Evolutionary conservation across 2,113 vertebrate genomes (phyloP).

Genomic region (Myrmophylax atrothorax): DNA sequence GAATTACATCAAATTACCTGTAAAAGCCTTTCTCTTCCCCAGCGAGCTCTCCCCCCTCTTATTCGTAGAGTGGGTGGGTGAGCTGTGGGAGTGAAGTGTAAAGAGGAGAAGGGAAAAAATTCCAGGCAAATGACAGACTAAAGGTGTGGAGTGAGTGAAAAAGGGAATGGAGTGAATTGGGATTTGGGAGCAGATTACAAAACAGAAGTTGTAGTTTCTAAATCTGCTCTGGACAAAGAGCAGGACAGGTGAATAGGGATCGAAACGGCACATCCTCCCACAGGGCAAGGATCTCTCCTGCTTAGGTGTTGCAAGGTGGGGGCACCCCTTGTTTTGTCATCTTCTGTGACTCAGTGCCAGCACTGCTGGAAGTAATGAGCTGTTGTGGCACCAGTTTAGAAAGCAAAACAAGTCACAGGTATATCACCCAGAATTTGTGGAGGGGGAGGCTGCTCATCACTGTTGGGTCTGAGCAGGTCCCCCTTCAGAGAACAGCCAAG

Average conservation of each 20-base stretch:
- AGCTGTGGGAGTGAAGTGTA: constrained; percentile 54
- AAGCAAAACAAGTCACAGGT: neutral
- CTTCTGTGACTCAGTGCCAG: neutral
- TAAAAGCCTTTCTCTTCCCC: constrained; percentile 60
- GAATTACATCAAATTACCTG: constrained; percentile 69
- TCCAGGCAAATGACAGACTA: constrained; percentile 36
- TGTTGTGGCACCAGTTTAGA: neutral
- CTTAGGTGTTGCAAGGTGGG: neutral
- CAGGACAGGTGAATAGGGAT: fast-evolving
- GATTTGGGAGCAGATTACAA: neutral
- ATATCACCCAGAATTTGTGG: fast-evolving
- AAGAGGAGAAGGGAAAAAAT: constrained; percentile 24
- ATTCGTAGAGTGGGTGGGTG: constrained; percentile 30
- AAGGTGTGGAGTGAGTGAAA: constrained; percentile 15
- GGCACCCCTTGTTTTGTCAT: neutral
- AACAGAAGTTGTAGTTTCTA: neutral
- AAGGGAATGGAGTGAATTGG: neutral
- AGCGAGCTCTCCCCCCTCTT: constrained; percentile 21
- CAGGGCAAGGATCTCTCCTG: neutral
- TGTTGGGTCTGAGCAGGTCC: neutral
- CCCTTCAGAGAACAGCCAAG: neutral
- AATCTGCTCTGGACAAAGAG: neutral
- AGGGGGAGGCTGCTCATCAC: neutral
- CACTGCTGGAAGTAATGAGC: neutral
- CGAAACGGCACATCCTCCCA: neutral